phyloP scores from a whole-genome alignment of 2,113 vertebrate species.

The Macaca nemestrina region DNA sequence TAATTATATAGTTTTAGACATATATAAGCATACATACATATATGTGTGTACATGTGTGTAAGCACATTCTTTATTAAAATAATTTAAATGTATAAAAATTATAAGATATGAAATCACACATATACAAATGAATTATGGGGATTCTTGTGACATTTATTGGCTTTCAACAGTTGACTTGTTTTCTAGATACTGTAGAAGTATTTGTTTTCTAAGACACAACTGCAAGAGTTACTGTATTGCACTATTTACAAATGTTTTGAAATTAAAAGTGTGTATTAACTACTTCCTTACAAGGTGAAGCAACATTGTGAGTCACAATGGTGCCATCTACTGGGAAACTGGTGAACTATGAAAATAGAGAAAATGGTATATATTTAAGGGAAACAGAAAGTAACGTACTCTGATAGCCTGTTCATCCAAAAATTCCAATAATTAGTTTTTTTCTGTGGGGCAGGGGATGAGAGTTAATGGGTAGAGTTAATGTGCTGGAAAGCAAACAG shows the following conservation, averaged over 20 bases:
- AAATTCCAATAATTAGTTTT: neutral
- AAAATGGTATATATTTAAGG: neutral
- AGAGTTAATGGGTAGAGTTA: neutral
- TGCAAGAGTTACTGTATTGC: neutral
- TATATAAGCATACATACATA: neutral
- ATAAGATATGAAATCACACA: neutral
- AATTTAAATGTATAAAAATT: neutral
- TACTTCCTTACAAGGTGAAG: neutral
- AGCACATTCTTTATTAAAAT: neutral
- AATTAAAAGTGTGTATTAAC: neutral
- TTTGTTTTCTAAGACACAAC: neutral
- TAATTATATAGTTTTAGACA: neutral
- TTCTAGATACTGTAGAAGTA: neutral
- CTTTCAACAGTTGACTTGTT: neutral
- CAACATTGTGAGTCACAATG: conserved; percentile 48
- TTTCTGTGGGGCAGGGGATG: no score
- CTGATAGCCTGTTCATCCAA: neutral
- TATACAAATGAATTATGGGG: neutral
- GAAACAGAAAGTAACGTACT: neutral
- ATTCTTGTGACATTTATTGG: neutral
- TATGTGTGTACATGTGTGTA: no score
- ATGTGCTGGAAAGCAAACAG: neutral
- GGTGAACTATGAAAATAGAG: neutral
- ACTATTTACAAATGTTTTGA: neutral
- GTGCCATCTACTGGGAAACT: conserved; percentile 71